A percentile compares a stretch with the other conserved stretches of the same genome.
phyloP scores from a whole-genome alignment of 2,113 vertebrate species.

The Rhegmatorhina hoffmannsi region DNA sequence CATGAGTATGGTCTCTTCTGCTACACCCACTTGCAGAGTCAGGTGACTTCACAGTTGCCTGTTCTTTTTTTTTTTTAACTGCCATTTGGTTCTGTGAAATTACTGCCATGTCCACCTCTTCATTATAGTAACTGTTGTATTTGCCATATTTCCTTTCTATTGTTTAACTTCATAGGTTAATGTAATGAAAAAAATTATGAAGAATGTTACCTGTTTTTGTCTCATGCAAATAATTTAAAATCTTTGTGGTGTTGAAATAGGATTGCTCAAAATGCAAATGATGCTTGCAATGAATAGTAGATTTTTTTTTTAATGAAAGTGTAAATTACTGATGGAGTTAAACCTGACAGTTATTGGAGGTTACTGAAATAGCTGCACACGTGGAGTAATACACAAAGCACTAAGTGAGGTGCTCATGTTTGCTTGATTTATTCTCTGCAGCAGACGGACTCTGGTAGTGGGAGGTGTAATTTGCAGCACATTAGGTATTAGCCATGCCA shows the following conservation, averaged over 20 bases:
- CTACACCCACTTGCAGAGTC: not conserved
- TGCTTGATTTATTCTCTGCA: constrained; percentile 39
- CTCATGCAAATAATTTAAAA: not conserved
- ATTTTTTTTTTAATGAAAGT: not conserved
- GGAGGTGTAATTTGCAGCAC: constrained; percentile 70
- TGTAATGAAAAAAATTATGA: not conserved
- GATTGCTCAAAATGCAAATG: not conserved
- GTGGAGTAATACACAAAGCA: constrained; percentile 26
- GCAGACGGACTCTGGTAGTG: constrained; percentile 52
- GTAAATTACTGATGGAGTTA: not conserved
- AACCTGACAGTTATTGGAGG: not conserved
- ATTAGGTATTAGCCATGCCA: constrained; percentile 76
- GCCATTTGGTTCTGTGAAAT: not conserved
- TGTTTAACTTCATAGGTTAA: not conserved
- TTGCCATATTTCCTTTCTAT: not conserved
- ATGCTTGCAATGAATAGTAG: not conserved
- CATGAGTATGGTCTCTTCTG: not conserved
- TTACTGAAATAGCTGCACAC: not conserved
- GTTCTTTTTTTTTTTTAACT: not conserved
- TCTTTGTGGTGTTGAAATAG: not conserved
- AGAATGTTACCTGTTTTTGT: not conserved
- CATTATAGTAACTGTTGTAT: not conserved
- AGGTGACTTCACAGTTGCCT: not conserved
- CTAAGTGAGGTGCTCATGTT: not conserved
- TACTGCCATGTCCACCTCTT: not conserved